These are phyloP conservation scores for Pomatorhinus ruficollis DNA, from an alignment of 2,113 vertebrate genomes.

Conservation along the genomic window DNA sequence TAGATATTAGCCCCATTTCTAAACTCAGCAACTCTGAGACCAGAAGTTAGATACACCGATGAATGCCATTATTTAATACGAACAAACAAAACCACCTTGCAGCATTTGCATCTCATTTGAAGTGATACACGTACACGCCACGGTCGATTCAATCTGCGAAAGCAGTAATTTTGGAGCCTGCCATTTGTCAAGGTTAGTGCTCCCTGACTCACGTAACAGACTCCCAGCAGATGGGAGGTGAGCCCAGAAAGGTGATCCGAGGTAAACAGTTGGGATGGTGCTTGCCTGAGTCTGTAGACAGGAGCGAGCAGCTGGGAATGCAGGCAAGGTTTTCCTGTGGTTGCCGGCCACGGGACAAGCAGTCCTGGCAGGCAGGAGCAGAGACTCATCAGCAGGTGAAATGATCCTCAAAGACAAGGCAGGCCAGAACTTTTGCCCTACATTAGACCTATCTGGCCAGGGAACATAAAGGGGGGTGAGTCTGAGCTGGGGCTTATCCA, in stretches of 20 bases:
- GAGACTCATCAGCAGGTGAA: neutral
- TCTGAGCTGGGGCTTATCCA: neutral
- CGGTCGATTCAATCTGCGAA: neutral
- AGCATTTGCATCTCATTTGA: neutral
- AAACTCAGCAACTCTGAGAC: neutral
- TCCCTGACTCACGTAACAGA: neutral
- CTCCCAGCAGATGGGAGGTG: neutral
- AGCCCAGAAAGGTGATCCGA: neutral
- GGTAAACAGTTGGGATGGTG: neutral
- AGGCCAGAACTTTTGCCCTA: constrained; percentile 19
- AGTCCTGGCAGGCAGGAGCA: constrained; percentile 36
- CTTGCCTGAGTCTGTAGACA: constrained; percentile 27
- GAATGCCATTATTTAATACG: neutral
- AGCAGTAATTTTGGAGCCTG: neutral
- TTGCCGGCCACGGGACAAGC: neutral
- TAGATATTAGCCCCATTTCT: neutral
- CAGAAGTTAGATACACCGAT: neutral
- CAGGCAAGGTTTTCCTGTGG: neutral
- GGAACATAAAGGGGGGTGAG: neutral
- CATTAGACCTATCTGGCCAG: neutral
- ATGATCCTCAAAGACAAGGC: neutral
- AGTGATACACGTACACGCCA: rapidly evolving
- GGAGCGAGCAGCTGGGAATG: constrained; percentile 58
- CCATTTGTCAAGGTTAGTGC: neutral
- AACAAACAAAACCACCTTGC: neutral